Base-by-base conservation (phyloP, 2,888 invertebrate genomes). In the Drosophila buzzatii region DNA sequence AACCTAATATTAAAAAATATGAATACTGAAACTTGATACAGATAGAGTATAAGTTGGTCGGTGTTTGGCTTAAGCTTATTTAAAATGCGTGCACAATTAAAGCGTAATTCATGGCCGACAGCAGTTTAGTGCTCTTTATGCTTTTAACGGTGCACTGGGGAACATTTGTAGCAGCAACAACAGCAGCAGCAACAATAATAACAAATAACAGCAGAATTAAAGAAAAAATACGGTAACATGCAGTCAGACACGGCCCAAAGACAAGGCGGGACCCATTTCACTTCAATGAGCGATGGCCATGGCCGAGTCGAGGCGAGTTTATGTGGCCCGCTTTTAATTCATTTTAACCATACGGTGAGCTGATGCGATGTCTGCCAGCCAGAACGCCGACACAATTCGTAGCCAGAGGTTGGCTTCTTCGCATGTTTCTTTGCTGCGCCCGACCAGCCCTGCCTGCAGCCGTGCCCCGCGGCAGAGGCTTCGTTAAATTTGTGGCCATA, bases 51-150 rank as follows among this genome's bases (percentile, higher is more conserved):
- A 12, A 6, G 16, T 39, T 18, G 31, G 39, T 65, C 76, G 64
- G 44, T 75, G 42, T 52, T 44, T 44, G 16, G 37, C 3, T 20
- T 14, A 1, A 7, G 56, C n/a, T 76, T 53, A 76, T 76, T 76
- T 63, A 63, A 70, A 77, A 80, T 72, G 66, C 71, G 82, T 63
- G 62, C 68, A 75, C 89, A 90, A 86, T 86, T 86, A 90, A 81
- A 90, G 79, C 85, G 84, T 84, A 89, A 90, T 89, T 86, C 90
- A 86, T 84, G 90, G 82, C 79, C 70, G 62, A 65, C 58, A 79
- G 85, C 85, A 90, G 90, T 89, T 90, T 86, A 86, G 85, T 79
- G 82, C 82, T 81, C 82, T 84, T 84, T 90, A 90, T 83, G 73
- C 82, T 69, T 52, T 86, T 77, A 90, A 85, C 90, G 81, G 81